phyloP scores from a whole-genome alignment of 2,113 vertebrate species.

The Podilymbus podiceps region DNA sequence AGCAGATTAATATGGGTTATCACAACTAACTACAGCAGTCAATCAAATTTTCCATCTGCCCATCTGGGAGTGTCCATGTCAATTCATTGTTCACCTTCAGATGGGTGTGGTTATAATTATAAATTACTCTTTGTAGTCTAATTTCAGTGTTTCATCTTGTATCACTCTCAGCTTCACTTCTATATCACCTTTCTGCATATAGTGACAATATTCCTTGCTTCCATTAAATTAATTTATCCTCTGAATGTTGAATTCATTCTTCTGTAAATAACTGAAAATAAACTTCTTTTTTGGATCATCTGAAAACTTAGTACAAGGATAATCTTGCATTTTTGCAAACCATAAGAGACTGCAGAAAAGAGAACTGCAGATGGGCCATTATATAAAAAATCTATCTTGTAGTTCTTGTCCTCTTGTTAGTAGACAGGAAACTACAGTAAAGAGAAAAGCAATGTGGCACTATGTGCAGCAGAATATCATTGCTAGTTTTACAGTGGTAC shows the following conservation, averaged over 20 bases:
- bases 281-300: neutral
- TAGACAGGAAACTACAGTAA: neutral
- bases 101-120: neutral
- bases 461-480: neutral
- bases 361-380: neutral
- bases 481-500: neutral
- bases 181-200: neutral
- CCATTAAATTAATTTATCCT: neutral
- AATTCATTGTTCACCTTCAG: constrained; percentile 9
- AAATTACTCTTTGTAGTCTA: neutral
- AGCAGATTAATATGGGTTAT: no score
- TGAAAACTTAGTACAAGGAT: neutral
- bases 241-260: neutral
- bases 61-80: neutral
- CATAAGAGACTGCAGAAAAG: neutral
- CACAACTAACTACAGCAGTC: neutral
- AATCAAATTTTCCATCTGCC: constrained; percentile 1
- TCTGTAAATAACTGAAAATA: neutral
- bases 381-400: neutral
- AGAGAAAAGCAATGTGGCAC: neutral
- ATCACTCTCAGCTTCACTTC: neutral
- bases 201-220: neutral
- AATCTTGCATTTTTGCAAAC: neutral
- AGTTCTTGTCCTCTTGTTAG: neutral
- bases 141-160: constrained; percentile 1